These are phyloP conservation scores for Etheostoma nigrum DNA, from an alignment of 2,797 vertebrate species.

Conservation along the genomic window DNA sequence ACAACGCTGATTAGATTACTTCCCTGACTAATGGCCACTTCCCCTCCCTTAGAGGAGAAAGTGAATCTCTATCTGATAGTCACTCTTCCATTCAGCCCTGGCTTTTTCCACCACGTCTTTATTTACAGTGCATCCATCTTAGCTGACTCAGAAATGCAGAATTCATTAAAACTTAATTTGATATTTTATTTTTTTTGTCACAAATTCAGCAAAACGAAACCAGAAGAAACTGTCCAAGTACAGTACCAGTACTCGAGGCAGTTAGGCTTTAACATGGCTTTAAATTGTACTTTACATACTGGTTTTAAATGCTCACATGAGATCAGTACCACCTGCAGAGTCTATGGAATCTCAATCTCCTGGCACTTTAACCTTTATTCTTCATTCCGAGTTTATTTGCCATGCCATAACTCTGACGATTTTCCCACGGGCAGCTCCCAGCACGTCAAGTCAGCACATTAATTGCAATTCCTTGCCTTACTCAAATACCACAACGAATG, in stretches of 20 bases:
- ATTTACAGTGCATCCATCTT: slow-evolving; percentile 59
- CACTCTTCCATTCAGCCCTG: slow-evolving; percentile 68
- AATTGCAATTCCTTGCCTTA: slow-evolving; percentile 22
- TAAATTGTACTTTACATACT: slow-evolving; percentile 37
- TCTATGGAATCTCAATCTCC: slow-evolving; percentile 43
- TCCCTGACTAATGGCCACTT: slow-evolving; percentile 81
- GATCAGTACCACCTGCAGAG: slow-evolving; percentile 58
- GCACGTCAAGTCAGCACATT: slow-evolving; percentile 19
- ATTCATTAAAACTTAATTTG: slow-evolving; percentile 59
- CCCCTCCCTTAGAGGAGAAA: slow-evolving; percentile 75
- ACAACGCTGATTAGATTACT: slow-evolving; percentile 82
- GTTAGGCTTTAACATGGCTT: slow-evolving; percentile 6
- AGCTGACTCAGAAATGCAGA: slow-evolving; percentile 40
- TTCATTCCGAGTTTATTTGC: slow-evolving; percentile 37
- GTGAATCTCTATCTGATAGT: slow-evolving; percentile 81
- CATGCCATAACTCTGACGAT: slow-evolving; percentile 28
- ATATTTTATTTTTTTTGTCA: slow-evolving; percentile 38
- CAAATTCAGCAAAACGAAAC: slow-evolving; percentile 9
- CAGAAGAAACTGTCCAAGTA: background rate
- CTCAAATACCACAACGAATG: slow-evolving; percentile 20
- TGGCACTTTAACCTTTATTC: slow-evolving; percentile 52
- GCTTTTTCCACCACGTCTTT: slow-evolving; percentile 63
- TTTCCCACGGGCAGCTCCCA: slow-evolving; percentile 24
- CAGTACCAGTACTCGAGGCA: slow-evolving; percentile 1
- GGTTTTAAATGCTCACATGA: slow-evolving; percentile 50